A percentile compares a stretch with the other conserved stretches of the same genome.
phyloP scores from a whole-genome alignment of 2,888 invertebrate species.

The Chamaedrilus cognettii region DNA sequence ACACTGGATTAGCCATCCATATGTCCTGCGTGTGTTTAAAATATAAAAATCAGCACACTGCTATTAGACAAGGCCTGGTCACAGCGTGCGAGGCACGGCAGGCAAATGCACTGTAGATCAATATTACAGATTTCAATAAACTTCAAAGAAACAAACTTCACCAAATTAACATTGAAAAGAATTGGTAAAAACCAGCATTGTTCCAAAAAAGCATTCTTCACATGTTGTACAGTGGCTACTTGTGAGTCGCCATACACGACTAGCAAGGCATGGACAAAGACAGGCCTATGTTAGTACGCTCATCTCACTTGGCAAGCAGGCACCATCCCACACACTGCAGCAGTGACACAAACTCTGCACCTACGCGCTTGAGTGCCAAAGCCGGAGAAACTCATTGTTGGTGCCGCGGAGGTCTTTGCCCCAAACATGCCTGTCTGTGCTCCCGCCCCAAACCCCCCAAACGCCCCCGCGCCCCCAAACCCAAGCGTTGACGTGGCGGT shows the following conservation, averaged over 20 bases:
- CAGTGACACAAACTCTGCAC: not conserved
- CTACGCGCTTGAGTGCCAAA: not conserved
- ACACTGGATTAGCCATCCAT: too few relatives aligned
- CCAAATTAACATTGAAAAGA: not conserved
- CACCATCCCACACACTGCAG: not conserved
- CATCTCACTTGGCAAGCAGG: not conserved
- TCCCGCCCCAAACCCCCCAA: conserved; percentile 10
- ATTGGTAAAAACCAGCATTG: too few relatives aligned
- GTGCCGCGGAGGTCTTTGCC: not conserved
- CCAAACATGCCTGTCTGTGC: not conserved
- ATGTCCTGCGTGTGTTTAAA: too few relatives aligned
- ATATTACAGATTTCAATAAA: not conserved
- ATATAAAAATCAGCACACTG: too few relatives aligned
- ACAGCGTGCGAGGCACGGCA: too few relatives aligned
- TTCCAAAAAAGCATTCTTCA: too few relatives aligned
- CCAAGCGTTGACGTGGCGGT: not conserved
- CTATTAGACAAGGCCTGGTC: too few relatives aligned
- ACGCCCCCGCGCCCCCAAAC: conserved; percentile 5
- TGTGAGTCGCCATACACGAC: too few relatives aligned
- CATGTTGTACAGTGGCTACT: too few relatives aligned
- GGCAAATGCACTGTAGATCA: too few relatives aligned
- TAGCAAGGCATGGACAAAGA: too few relatives aligned
- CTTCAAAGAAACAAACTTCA: not conserved
- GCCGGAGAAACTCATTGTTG: not conserved
- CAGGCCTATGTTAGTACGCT: too few relatives aligned